Base-by-base conservation (phyloP, 2,113 vertebrate species). In the Tautogolabrus adspersus region DNA sequence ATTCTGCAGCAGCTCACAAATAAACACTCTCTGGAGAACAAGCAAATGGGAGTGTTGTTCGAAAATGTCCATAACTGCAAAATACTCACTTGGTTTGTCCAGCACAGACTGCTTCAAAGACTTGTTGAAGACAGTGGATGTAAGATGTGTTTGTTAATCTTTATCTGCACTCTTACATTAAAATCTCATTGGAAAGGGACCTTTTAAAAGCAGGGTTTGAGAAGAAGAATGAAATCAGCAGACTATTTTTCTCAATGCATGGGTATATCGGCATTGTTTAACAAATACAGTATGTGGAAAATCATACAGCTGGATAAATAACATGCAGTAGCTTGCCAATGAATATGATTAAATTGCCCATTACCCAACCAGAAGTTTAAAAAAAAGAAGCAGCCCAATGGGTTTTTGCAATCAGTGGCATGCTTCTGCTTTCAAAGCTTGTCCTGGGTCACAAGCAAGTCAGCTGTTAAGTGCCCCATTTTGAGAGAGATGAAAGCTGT, bases 401-500 rank as follows among this genome's bases (percentile, higher is more conserved):
- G 56, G 3, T 72, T 79, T 77, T 74, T 47, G 49, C 58, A 54
- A 62, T 75, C 64, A 64, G 71, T 18, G 21, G 11, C 8, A n/a
- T 15, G 30, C 65, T 12, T 70, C 52, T 76, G 72, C 52, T 59
- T 79, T 85, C 59, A 80, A 79, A 82, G 69, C 54, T 22, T 49
- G 56, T 59, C 52, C 46, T 12, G 54, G 75, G 86, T 88, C 71
- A 69, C 30, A 16, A 60, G 52, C 21, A 47, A 81, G 66, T 87
- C 75, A 65, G 72, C 54, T 74, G 73, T 46, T 73, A 60, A 79
- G 76, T 66, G 51, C 23, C 79, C 66, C 65, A 19, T 79, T 84
- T 84, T 62, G 58, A 73, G 65, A 19, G 7, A 74, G 61, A 90
- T 76, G 62, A 88, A 92, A 87, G 84, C 65, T 8, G 49, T 4